Evolutionary conservation across 2,113 vertebrate genomes (phyloP), one percentile per base, ranked within the genome.

Genomic region (Thomomys bottae): DNA sequence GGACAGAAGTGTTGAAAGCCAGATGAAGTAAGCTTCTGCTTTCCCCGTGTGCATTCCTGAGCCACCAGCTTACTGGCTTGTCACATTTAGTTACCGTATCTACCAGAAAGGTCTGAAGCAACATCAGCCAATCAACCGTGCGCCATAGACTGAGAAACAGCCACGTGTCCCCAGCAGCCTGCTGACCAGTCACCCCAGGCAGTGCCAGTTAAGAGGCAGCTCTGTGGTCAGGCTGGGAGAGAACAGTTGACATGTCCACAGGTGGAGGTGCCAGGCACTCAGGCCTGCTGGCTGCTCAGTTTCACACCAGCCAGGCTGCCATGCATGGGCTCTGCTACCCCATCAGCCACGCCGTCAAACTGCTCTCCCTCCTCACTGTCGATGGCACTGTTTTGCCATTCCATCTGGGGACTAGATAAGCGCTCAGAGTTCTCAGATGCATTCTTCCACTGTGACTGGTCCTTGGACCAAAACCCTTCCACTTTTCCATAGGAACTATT

Each of bases 401-500:
- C 98, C 80, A 98, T 97, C 92, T 98, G 97, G 93, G 98, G 97
- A 96, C 61, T 98, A 84, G 97, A 95, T 95, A 98, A 97, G 94
- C 96, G 97, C 96, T 98, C 98, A 66, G 98, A 97, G 5, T 97
- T 98, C 94, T 97, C 98, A 0, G 98, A 93, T 61, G 97, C 7
- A 2, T 97, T 98, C 86, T 98, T 98, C 97, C 98, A 98, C 10
- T 98, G 98, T 0, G 98, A 96, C 97, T 98, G 98, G 97, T 98
- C 98, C 98, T 98, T 98, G 59, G 98, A 97, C 98, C 98, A 98
- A 96, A 98, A 95, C 87, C 98, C 98, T 92, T 97, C 97, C 66
- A 98, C 97, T 97, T 98, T 98, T 97, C 98, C 98, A 98, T 97
- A 98, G 97, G 97, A 98, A 97, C 98, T 98, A 96, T 97, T 98